phyloP scores from a whole-genome alignment of 2,888 invertebrate genomes.

The Heliothis peltigera region DNA sequence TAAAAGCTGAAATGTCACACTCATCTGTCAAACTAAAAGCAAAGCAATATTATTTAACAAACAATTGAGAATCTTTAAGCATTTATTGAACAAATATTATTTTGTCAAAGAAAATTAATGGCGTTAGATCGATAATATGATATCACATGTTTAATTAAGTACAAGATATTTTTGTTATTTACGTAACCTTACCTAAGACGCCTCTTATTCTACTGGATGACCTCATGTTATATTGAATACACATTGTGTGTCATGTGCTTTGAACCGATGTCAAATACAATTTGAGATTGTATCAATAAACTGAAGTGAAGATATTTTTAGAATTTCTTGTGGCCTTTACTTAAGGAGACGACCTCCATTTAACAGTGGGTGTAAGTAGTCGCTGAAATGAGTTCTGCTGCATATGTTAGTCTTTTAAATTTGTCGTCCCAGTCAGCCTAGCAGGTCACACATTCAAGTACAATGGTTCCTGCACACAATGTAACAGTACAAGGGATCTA shows the following conservation, averaged over 20 bases:
- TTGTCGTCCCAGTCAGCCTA: not conserved
- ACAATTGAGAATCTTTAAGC: not conserved
- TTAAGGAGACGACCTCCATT: constrained; percentile 24
- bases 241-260: constrained; percentile 50
- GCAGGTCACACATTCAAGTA: not conserved
- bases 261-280: constrained; percentile 43
- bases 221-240: constrained; percentile 58
- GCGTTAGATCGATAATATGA: not conserved
- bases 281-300: constrained; percentile 42
- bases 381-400: not conserved
- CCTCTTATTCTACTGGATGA: constrained; percentile 51
- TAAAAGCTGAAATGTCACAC: no score
- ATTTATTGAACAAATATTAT: not conserved
- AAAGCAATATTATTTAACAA: not conserved
- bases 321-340: constrained; percentile 28
- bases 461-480: constrained; percentile 14
- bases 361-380: constrained; percentile 12
- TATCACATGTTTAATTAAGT: not conserved
- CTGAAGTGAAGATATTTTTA: constrained; percentile 35
- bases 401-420: no score
- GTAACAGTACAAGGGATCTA: constrained; percentile 2
- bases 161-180: constrained; percentile 12
- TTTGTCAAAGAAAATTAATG: not conserved
- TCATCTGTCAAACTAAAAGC: no score
- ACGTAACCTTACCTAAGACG: constrained; percentile 35